These are phyloP conservation scores for Calephelis perditalis DNA, from an alignment of 2,888 invertebrate species.

Conservation along the genomic window DNA sequence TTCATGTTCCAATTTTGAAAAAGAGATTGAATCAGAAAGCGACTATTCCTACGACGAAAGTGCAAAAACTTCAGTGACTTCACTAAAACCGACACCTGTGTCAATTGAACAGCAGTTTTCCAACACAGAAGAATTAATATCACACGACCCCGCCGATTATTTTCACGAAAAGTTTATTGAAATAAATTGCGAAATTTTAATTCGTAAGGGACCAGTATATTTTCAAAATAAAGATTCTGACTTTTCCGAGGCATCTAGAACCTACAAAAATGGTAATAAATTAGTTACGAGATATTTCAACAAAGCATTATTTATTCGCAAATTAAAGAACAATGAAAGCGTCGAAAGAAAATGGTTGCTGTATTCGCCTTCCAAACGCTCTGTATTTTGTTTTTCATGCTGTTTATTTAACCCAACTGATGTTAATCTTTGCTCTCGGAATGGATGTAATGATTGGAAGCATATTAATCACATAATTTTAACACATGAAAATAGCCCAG, in stretches of 20 bases:
- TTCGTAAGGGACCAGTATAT: slow-evolving; percentile 27
- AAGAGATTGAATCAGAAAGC: not conserved
- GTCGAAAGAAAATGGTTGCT: slow-evolving; percentile 30
- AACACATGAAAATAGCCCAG: slow-evolving; percentile 24
- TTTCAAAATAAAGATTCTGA: slow-evolving; percentile 29
- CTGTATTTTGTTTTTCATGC: slow-evolving; percentile 28
- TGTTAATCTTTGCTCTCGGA: slow-evolving; percentile 23
- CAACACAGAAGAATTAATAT: slow-evolving; percentile 22
- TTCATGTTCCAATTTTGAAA: not conserved
- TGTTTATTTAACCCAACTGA: slow-evolving; percentile 25
- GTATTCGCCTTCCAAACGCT: slow-evolving; percentile 27
- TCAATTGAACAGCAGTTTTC: slow-evolving; percentile 22
- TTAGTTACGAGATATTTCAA: slow-evolving; percentile 26
- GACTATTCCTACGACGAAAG: slow-evolving; percentile 21
- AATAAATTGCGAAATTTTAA: slow-evolving; percentile 24
- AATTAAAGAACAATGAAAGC: slow-evolving; percentile 27
- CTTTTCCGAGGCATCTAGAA: slow-evolving; percentile 26
- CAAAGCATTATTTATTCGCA: slow-evolving; percentile 26
- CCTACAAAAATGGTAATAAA: slow-evolving; percentile 25
- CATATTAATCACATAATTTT: slow-evolving; percentile 21
- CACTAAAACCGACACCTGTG: slow-evolving; percentile 17
- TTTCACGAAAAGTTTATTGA: slow-evolving; percentile 21
- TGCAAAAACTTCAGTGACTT: slow-evolving; percentile 21
- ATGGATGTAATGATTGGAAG: slow-evolving; percentile 28
- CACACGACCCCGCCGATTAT: slow-evolving; percentile 22